These are phyloP conservation scores for Pholis gunnellus DNA, from an alignment of 2,113 vertebrate genomes.

Conservation along the genomic window DNA sequence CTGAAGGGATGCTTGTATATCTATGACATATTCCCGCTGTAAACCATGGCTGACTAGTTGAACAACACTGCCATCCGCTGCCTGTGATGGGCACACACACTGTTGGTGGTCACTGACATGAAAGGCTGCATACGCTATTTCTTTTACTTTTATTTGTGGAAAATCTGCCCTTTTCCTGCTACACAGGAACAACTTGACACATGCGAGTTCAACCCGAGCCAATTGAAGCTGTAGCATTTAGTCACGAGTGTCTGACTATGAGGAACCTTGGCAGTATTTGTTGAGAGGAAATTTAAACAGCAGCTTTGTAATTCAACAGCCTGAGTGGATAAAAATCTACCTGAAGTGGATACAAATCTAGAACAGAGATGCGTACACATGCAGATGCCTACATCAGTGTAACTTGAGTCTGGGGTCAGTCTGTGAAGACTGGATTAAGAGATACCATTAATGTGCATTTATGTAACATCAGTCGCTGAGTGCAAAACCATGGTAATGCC, in stretches of 20 bases:
- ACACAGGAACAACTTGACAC: slow-evolving; percentile 2
- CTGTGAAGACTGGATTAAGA: not conserved
- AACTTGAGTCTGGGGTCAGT: not conserved
- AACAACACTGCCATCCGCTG: slow-evolving; percentile 70
- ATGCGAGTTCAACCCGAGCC: slow-evolving; percentile 16
- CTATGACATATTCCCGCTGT: not conserved
- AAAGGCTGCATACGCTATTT: not conserved
- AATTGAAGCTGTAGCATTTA: not conserved
- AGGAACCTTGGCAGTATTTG: not conserved
- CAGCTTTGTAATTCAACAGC: not conserved
- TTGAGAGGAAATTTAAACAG: slow-evolving; percentile 6
- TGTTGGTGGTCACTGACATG: not conserved
- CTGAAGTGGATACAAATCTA: slow-evolving; percentile 1
- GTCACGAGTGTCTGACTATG: not conserved
- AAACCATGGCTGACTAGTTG: slow-evolving; percentile 21
- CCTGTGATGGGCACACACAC: slow-evolving; percentile 13
- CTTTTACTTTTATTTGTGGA: slow-evolving; percentile 29
- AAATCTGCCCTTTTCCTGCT: slow-evolving; percentile 25
- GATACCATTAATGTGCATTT: too few species aligned
- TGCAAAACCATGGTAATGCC: too few species aligned
- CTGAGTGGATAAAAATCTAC: not conserved
- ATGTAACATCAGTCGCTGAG: too few species aligned
- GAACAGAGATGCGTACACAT: not conserved
- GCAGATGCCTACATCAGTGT: not conserved
- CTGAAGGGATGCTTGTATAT: not conserved